Evolutionary conservation across 1,140 invertebrate species (phyloP).

Genomic region (Drusus annulatus): DNA sequence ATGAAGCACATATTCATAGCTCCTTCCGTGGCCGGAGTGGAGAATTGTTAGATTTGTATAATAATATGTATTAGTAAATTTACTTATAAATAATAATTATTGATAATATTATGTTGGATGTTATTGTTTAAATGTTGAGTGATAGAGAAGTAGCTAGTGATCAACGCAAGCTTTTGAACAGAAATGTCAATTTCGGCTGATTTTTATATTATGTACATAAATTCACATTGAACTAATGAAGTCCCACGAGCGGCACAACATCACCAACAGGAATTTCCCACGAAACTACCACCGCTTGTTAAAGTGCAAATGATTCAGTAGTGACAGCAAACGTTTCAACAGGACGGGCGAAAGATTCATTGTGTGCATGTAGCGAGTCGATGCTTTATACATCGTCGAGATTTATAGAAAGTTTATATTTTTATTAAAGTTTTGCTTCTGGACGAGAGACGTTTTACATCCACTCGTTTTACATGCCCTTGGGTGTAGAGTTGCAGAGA

Average conservation of each 20-base stretch:
- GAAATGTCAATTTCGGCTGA: slow-evolving; percentile 15
- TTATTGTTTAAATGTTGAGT: slow-evolving; percentile 29
- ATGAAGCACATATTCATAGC: background rate
- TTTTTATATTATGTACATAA: slow-evolving; percentile 3
- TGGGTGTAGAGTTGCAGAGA: background rate
- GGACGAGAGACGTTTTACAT: background rate
- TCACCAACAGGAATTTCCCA: background rate
- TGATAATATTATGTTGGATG: background rate
- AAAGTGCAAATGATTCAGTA: background rate
- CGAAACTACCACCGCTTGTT: background rate
- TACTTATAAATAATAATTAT: slow-evolving; percentile 14
- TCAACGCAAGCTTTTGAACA: slow-evolving; percentile 30
- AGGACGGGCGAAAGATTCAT: too few relatives aligned
- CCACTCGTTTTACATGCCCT: background rate
- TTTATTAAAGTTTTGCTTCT: slow-evolving; percentile 7
- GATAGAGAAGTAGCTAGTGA: slow-evolving; percentile 36
- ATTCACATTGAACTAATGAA: background rate
- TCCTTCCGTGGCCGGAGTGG: background rate
- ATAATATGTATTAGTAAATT: slow-evolving; percentile 26
- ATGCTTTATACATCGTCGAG: background rate
- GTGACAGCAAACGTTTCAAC: background rate
- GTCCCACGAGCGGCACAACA: background rate
- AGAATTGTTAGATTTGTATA: slow-evolving; percentile 36
- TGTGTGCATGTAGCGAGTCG: background rate
- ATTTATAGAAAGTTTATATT: slow-evolving; percentile 21